Evolutionary conservation across 2,888 invertebrate species (phyloP), one percentile per base, ranked within the genome.

Genomic region (Prostheceraeus crozeri): DNA sequence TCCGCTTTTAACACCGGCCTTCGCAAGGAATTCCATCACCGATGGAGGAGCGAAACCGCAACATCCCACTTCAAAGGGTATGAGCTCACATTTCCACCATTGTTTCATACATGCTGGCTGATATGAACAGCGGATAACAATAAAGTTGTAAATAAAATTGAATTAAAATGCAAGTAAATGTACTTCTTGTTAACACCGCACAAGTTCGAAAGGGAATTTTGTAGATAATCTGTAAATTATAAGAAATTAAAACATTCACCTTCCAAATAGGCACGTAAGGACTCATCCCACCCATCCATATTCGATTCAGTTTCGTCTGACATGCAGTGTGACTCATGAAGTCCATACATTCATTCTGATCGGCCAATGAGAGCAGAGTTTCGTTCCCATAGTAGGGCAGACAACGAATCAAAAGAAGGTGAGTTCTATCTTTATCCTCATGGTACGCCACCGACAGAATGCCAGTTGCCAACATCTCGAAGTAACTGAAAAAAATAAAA

Each of bases 271-370:
- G 55, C 11, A 33, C 25, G 55, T 16, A 30, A 36, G 33, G 25
- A 14, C 25, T 30, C 71, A 76, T 72, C 16, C 68, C 63, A 3
- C 76, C 76, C 60, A 71, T 73, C 76, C 76, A 76, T 56, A 75
- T 72, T 33, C 65, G 63, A 57, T 72, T 74, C n/a, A 76, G 69
- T 62, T 73, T 73, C 2, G 74, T 73, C 66, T 76, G 75, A 63
- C 73, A 75, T 52, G 68, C 68, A 3, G 72, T 69, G 57, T 73
- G 73, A 27, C 70, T 71, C 67, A 75, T 70, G 59, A 76, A 75
- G 56, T 72, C 71, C 74, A 75, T 73, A 60, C 71, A 64, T 11
- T 68, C 66, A 27, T 67, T 68, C 2, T 65, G 60, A 48, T 74
- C 73, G 23, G 74, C 76, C 53, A 76, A 59, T 3, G 65, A 62